Evolutionary conservation across 2,113 vertebrate genomes (phyloP), one percentile per base, ranked within the genome.

Genomic region (Danio rerio): DNA sequence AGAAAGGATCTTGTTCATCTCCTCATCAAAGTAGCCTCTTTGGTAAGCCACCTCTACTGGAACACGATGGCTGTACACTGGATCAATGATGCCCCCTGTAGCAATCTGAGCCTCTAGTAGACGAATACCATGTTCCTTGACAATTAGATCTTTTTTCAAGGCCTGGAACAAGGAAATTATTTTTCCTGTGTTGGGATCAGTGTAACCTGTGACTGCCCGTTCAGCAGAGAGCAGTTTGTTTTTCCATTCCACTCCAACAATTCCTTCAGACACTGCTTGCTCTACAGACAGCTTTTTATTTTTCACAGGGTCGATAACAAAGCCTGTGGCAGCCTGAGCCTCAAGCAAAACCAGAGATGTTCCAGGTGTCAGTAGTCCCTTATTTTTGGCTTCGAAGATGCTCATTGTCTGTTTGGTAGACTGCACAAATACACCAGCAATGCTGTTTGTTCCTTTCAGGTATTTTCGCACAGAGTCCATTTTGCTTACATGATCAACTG

Each of bases 161-260:
- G 92, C 92, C 89, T 94, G 90, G 70, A 94, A 94, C 59, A 94
- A 90, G 1, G 92, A 93, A 62, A 94, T 91, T 85, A 89, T 94
- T 63, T 90, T 85, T 73, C 83, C 88, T 40, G 87, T 91, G 86
- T 92, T 93, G 61, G 92, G 92, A 87, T 93, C 93, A 56, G 4
- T 90, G 88, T 94, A 94, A 68, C 93, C 93, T 78, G 90, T 93
- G 40, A 93, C 90, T 2, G 93, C 93, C 58, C 75, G 88, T 76
- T 94, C 93, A 75, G 93, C 93, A 81, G 90, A 76, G 53, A 93
- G 10, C 21, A 94, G 91, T 15, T 92, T 93, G 88, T 93, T 87
- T 98, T 98, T 89, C 96, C 96, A 88, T 96, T 98, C 97, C 0
- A 95, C 92, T 0, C 97, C 97, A 47, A 99, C 96, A 0, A 98